Base-by-base conservation (phyloP, 35 echinoderm and acorn worm species). In the Strongylocentrotus purpuratus region DNA sequence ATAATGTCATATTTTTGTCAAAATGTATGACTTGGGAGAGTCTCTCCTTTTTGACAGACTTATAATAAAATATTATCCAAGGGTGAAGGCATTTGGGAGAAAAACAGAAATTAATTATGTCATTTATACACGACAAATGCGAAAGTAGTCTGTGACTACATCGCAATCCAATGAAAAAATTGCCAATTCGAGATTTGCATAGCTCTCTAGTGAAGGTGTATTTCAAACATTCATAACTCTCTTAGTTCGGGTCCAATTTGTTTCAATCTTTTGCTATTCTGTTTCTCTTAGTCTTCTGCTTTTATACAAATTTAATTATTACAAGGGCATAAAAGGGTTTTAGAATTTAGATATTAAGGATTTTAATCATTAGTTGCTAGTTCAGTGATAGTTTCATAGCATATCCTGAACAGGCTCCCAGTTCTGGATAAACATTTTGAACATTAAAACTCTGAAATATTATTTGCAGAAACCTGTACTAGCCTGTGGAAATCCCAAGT, bases 391-490 rank as follows among this genome's bases (percentile, higher is more conserved):
- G 70, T 85, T 20, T 17, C 31, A 31, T 17, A 31, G 35, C 35
- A 41, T 41, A 41, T 41, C 4, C 0, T 0, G 15, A 85, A 85
- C 31, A 31, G 31, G 15, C 31, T 85, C 15, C 15, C 70, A 85
- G 70, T 2, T 31, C 31, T 85, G 70, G 4, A 17, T 85, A 20
- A 31, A 85, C 70, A 2, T 85, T 85, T 85, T 17, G 31, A 20
- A 85, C 31, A 20, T 85, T 85, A 2, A 85, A 85, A 31, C 6
- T 32, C 33, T 89, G 32, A 89, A n/a, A 10, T 89, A 33, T 45
- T 89, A 33, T 45, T 89, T 89, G 25, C 88, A 96, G 96, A 95
- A 95, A 93, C 96, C 96, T 25, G n/a, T 93, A 35, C 32, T 97
- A 25, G 65, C 94, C 18, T 95, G 96, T 95, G 86, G 85, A 25